Percentiles rank a stretch among this genome's conserved stretches.
Evolutionary conservation across 2,113 vertebrate genomes (phyloP).

Genomic region (Coregonus clupeaformis): DNA sequence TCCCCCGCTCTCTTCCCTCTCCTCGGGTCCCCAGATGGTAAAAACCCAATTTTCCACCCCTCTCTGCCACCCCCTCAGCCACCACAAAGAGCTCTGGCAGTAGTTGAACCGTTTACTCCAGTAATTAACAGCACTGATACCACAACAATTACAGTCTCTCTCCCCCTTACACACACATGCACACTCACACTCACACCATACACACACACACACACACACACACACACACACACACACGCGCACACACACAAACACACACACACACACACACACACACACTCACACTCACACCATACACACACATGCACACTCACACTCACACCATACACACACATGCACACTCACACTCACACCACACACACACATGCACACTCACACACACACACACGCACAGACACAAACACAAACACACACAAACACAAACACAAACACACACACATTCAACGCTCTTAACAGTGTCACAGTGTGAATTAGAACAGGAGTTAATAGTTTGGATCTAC

Average conservation of each 20-base stretch:
- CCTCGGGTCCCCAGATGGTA: constrained; percentile 94
- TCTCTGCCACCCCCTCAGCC: constrained; percentile 79
- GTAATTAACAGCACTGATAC: constrained; percentile 99
- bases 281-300: constrained; percentile 31
- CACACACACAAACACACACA: constrained; percentile 6
- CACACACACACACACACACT: constrained; percentile 8
- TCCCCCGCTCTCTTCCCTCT: constrained; percentile 54
- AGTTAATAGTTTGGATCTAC: constrained; percentile 88
- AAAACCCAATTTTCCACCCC: constrained; percentile 91
- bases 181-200: neutral
- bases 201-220: constrained; percentile 27
- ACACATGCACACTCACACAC: neutral
- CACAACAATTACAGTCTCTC: constrained; percentile 95
- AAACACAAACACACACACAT: neutral
- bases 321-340: constrained; percentile 3
- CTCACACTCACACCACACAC: constrained; percentile 1
- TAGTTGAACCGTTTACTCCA: constrained; percentile 99
- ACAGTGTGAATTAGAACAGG: constrained; percentile 89
- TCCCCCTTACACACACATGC: constrained; percentile 46
- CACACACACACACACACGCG: constrained; percentile 6
- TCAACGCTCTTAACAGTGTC: constrained; percentile 78
- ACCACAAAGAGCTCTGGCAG: constrained; percentile 98
- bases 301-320: neutral
- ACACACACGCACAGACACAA: constrained; percentile 2
- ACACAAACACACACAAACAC: constrained; percentile 3